A percentile compares a stretch with the other conserved stretches of the same genome.
Conservation (phyloP, 2,797 vertebrate genomes). For the Merluccius polli region DNA sequence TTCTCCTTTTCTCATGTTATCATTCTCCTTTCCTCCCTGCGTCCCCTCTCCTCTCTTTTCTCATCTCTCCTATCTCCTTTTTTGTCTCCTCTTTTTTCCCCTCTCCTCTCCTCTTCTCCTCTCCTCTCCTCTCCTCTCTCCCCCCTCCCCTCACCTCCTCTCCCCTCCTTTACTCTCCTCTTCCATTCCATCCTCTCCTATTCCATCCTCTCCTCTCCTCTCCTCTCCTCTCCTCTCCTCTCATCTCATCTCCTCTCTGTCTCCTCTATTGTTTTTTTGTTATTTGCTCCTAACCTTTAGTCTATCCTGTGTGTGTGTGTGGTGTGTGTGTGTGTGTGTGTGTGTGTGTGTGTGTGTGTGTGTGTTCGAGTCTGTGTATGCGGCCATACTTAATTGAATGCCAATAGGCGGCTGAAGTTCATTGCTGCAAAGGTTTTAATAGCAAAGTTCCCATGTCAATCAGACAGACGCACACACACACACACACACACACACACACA, state of each 20-base stretch:
- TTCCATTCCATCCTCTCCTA: too few species aligned
- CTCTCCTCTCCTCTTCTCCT: not conserved
- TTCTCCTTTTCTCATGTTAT: not conserved
- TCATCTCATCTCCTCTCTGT: not conserved
- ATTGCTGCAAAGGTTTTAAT: slow-evolving; percentile 54
- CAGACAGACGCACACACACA: slow-evolving; percentile 22
- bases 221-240: not conserved
- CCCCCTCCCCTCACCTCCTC: not conserved
- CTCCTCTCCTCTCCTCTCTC: not conserved
- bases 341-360: slow-evolving; percentile 4
- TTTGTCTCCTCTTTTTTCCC: not conserved
- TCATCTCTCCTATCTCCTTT: not conserved
- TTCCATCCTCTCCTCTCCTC: not conserved
- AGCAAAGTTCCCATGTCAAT: slow-evolving; percentile 49
- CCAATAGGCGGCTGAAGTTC: slow-evolving; percentile 49
- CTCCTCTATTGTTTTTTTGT: not conserved
- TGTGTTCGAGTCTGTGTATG: not conserved
- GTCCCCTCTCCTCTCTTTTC: not conserved
- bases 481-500: not conserved
- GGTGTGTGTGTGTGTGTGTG: not conserved
- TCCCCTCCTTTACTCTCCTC: not conserved
- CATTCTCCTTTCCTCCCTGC: not conserved
- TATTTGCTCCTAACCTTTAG: not conserved
- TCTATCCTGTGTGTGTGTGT: not conserved
- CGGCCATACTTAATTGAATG: slow-evolving; percentile 46